Conservation (phyloP, 2,888 invertebrate species). For the Heliconius charithonia region DNA sequence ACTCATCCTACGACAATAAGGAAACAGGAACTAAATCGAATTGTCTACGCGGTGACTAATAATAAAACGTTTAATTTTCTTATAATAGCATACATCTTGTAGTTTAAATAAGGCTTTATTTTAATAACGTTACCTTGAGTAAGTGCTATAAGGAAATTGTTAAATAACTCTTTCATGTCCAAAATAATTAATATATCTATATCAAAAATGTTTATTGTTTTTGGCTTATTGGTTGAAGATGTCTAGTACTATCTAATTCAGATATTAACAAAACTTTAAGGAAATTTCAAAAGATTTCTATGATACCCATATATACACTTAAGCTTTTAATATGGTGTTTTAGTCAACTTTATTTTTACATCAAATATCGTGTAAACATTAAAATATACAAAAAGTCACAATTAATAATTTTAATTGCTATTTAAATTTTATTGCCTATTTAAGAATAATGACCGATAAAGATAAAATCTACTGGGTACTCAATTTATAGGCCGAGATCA, state of each 20-base stretch:
- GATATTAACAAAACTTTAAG: not conserved
- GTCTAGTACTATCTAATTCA: not conserved
- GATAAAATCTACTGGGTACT: not conserved
- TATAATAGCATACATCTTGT: not conserved
- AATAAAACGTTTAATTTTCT: not conserved
- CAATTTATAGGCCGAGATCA: not conserved
- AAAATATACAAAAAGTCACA: not conserved
- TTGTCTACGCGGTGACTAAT: not conserved
- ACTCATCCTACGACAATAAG: not conserved
- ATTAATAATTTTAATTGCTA: not conserved
- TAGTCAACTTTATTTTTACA: not conserved
- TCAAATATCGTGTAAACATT: not conserved
- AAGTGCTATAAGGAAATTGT: not conserved
- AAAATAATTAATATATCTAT: not conserved
- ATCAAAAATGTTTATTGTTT: too few species aligned
- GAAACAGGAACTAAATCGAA: not conserved
- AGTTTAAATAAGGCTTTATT: not conserved
- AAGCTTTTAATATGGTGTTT: not conserved
- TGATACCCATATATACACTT: too few species aligned
- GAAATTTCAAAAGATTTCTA: too few species aligned
- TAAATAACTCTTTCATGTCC: not conserved
- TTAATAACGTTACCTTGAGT: not conserved
- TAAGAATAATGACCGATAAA: not conserved
- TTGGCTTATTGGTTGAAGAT: not conserved
- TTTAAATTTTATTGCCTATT: not conserved